These are phyloP conservation scores for Melanotaenia boesemani DNA, from an alignment of 2,797 vertebrate genomes.

Conservation along the genomic window DNA sequence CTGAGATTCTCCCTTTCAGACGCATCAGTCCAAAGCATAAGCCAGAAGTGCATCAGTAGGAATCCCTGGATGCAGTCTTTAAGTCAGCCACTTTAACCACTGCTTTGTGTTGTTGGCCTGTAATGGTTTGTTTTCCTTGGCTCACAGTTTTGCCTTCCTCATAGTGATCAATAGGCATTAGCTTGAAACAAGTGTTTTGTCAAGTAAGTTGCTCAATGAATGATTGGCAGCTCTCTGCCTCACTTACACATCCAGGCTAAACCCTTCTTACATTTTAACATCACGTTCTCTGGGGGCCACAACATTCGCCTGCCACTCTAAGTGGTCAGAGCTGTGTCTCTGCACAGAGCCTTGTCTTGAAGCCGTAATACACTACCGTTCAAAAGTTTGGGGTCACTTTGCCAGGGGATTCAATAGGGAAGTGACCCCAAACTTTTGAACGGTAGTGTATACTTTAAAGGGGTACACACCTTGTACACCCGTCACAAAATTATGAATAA, in stretches of 20 bases:
- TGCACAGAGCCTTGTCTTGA: background rate
- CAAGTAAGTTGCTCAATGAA: slow-evolving; percentile 47
- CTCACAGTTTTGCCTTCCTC: slow-evolving; percentile 39
- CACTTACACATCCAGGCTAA: slow-evolving; percentile 31
- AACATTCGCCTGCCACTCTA: slow-evolving; percentile 5
- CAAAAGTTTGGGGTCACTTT: no score
- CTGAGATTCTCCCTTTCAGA: slow-evolving; percentile 11
- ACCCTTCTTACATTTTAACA: slow-evolving; percentile 18
- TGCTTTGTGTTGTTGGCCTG: slow-evolving; percentile 7
- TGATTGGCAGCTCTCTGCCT: slow-evolving; percentile 54
- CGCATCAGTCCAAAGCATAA: background rate
- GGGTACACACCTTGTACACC: no score
- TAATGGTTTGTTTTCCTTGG: slow-evolving; percentile 54
- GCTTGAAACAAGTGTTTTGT: slow-evolving; percentile 61
- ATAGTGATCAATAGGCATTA: slow-evolving; percentile 63
- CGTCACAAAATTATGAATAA: background rate
- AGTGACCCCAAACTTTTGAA: no score
- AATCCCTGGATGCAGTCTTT: background rate
- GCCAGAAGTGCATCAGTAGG: background rate
- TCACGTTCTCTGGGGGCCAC: slow-evolving; percentile 1
- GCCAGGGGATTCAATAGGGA: no score
- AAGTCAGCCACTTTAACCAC: background rate
- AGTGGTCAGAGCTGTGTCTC: background rate
- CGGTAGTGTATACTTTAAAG: no score
- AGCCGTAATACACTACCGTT: background rate